Base-by-base conservation (phyloP, 2,888 invertebrate species). In the Chymomyza procnemis region DNA sequence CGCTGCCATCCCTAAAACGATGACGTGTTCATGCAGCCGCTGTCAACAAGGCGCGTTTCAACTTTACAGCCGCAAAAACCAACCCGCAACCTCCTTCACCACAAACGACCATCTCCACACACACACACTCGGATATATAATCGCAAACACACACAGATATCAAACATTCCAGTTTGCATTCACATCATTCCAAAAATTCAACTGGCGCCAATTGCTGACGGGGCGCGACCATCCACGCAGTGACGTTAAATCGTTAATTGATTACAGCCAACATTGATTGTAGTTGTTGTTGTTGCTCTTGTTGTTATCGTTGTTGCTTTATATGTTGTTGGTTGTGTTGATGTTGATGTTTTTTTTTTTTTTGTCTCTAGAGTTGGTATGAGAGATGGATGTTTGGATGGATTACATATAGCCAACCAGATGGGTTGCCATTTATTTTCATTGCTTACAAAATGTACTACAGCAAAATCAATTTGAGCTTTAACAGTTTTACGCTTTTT, bases 181-280 rank as follows among this genome's bases (percentile, higher is more conserved):
- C 34, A 41, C 12, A 41, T 41, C 34, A 12, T 12, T 41, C 34
- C 34, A 41, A 41, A n/a, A 12, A 41, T 41, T 30, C 16, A 34
- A 66, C 52, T 71, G 80, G 73, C 78, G 78, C 78, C 80, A 79
- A 77, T 78, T 78, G 83, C 66, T 74, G 69, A 80, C 65, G 75
- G 68, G 57, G 67, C 71, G 76, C 79, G 70, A 26, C 75, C 83
- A 74, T 72, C 58, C 69, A 67, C 64, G 59, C 57, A 65, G 48
- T 56, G 80, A 85, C 80, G 87, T 87, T 85, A 87, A 84, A 84
- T 85, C 87, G 84, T 87, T 84, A 84, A 84, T 84, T 84, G 87
- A 84, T 84, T 84, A 87, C 84, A 71, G 84, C 74, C 84, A 83
- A 87, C 83, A 85, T 85, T 87, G 85, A 82, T 86, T 86, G 82